A percentile compares a stretch with the other conserved stretches of the same genome.
These are phyloP conservation scores for Mungos mungo DNA, from an alignment of 2,113 vertebrate species.

Conservation along the genomic window DNA sequence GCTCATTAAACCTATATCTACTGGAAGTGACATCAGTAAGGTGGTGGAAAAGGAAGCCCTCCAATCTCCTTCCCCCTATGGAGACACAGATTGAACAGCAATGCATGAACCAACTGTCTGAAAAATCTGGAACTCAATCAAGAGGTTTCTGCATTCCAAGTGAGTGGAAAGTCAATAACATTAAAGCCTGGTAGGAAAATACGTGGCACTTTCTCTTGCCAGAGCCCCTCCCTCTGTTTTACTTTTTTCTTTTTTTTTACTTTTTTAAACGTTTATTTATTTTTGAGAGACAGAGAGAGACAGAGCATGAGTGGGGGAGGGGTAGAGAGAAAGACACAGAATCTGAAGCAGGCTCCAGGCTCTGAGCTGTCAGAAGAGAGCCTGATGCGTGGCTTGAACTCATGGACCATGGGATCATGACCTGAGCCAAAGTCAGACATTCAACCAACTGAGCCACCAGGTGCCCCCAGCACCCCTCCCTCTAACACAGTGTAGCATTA, in stretches of 20 bases:
- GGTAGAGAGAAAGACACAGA: too few species aligned
- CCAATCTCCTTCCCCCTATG: not conserved
- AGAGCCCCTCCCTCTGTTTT: not conserved
- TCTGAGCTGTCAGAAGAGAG: too few species aligned
- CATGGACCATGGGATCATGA: too few species aligned
- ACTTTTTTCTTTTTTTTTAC: too few species aligned
- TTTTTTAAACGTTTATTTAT: too few species aligned
- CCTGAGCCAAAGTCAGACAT: too few species aligned
- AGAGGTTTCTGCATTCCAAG: not conserved
- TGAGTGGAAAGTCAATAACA: not conserved
- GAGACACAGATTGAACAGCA: not conserved
- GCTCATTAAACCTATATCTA: not conserved
- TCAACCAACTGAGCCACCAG: too few species aligned
- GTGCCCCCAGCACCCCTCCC: too few species aligned
- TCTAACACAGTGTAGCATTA: not conserved
- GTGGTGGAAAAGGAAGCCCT: not conserved
- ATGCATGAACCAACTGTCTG: not conserved
- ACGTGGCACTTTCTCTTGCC: not conserved
- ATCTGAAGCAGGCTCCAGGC: too few species aligned
- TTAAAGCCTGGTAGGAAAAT: not conserved
- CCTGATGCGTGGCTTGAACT: too few species aligned
- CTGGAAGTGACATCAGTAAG: not conserved
- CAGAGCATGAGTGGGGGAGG: too few species aligned
- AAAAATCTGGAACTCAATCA: not conserved
- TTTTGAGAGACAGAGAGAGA: too few species aligned